Base-by-base conservation (phyloP, 2,888 invertebrate genomes). In the Hesperia comma region DNA sequence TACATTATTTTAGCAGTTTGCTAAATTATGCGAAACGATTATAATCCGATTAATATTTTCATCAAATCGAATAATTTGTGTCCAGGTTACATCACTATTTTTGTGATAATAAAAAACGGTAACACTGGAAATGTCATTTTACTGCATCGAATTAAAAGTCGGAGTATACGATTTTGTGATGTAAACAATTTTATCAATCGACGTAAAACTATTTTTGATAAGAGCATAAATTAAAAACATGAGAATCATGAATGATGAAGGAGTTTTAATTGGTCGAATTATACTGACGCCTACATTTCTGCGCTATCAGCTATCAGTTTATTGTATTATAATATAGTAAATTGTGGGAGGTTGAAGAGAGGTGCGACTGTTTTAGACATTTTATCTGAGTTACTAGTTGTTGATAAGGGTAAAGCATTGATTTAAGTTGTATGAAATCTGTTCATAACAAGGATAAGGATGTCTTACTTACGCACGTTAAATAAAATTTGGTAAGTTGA, bases 391-490 rank as follows among this genome's bases (percentile, higher is more conserved):
- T 72, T 70, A 62, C 57, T 49, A 67, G 40, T 21, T 58, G 68
- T 51, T 64, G 74, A 72, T 74, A 75, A 74, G 69, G 49, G 37
- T 46, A 70, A 62, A 71, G 68, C 63, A 54, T 61, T 71, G 58
- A 68, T 69, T 70, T 67, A 56, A 64, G 67, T 43, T 37, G 19
- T 17, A 62, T 61, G 37, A 67, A 61, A 60, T 66, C 58, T 67
- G 17, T 57, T 64, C 43, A 43, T 66, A 15, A 60, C 68, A 70
- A 82, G 61, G 68, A 90, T 90, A 70, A 82, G 60, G 68, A 90
- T 90, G 90, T 85, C 84, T 68, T 86, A 85, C 75, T 74, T 89
- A 71, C 81, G 79, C 69, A 80, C 79, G 70, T 67, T 88, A 56
- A 79, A 75, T 69, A 84, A 77, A 80, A 82, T 86, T 79, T 79